Conservation (phyloP, 2,888 invertebrate genomes). For the Phortica magna region DNA sequence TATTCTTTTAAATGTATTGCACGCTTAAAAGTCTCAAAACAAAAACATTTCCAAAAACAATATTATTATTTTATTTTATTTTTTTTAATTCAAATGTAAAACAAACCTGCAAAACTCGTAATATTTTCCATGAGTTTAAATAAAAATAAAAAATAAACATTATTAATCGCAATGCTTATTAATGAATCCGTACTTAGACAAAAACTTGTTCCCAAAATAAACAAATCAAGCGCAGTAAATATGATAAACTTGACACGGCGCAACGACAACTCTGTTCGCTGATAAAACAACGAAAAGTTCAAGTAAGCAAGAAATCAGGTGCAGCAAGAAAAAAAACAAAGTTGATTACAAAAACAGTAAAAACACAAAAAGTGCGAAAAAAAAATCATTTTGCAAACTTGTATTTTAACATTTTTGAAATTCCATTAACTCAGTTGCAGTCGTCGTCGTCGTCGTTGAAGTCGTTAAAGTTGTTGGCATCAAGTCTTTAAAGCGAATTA, state of each 20-base stretch:
- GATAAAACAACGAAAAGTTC: constrained; percentile 19
- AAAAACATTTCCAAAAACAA: too few species aligned
- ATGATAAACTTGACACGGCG: background rate
- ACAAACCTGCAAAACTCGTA: too few species aligned
- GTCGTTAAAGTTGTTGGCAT: background rate
- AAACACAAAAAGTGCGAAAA: background rate
- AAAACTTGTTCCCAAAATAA: background rate
- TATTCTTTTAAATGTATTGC: too few species aligned
- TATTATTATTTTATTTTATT: too few species aligned
- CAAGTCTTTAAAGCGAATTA: background rate
- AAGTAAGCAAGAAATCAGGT: constrained; percentile 22
- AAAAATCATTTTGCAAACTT: background rate
- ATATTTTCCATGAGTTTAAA: background rate
- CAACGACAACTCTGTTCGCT: background rate
- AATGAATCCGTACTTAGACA: background rate
- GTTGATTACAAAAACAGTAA: constrained; percentile 11
- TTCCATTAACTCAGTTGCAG: constrained; percentile 6
- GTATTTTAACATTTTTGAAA: constrained; percentile 28
- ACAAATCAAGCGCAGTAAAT: background rate
- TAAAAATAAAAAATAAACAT: background rate
- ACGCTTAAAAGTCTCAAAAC: too few species aligned
- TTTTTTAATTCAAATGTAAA: too few species aligned
- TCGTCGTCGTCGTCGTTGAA: background rate
- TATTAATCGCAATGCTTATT: background rate
- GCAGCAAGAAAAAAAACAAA: constrained; percentile 14